Percentiles rank a stretch among this genome's conserved stretches.
These are phyloP conservation scores for Coracopsis vasa DNA, from an alignment of 2,113 vertebrate genomes.

Conservation along the genomic window DNA sequence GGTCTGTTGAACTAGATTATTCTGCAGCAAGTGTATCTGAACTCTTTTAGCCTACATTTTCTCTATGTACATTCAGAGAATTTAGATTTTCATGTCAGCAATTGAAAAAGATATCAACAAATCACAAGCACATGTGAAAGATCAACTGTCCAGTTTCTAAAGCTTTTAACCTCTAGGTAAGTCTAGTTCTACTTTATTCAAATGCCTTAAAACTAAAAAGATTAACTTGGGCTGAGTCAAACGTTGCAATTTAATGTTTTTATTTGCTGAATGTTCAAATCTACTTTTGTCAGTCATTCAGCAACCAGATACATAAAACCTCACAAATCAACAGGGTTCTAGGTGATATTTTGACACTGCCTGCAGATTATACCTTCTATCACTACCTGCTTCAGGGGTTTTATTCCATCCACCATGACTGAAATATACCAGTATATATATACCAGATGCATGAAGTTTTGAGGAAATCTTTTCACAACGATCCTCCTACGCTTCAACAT, in stretches of 20 bases:
- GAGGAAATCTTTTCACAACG: background rate
- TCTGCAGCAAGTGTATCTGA: background rate
- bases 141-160: background rate
- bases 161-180: background rate
- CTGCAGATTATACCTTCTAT: background rate
- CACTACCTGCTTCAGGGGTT: background rate
- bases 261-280: background rate
- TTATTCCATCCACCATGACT: background rate
- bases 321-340: fast-evolving
- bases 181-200: background rate
- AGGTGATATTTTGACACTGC: background rate
- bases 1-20: background rate
- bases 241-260: background rate
- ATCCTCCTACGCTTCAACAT: background rate
- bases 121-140: background rate
- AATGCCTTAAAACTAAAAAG: background rate
- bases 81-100: background rate
- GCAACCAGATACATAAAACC: background rate
- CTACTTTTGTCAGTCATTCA: background rate
- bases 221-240: background rate
- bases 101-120: background rate
- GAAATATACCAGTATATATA: background rate
- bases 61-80: background rate
- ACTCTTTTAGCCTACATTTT: background rate
- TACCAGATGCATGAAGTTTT: background rate